phyloP scores from a whole-genome alignment of 2,113 vertebrate species.

The Poeciliopsis turrubarensis region DNA sequence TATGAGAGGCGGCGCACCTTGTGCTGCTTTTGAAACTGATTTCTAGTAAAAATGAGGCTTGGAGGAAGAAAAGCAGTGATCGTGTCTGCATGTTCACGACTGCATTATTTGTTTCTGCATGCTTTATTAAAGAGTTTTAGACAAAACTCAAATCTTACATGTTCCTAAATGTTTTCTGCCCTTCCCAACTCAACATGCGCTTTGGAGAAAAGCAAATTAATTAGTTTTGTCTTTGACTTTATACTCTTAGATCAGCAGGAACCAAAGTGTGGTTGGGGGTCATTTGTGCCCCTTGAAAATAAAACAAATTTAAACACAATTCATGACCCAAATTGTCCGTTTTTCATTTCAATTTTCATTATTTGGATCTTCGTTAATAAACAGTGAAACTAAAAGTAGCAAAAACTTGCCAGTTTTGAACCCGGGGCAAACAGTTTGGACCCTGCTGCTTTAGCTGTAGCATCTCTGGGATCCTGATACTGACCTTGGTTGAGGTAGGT shows the following conservation, averaged over 20 bases:
- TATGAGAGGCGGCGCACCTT: neutral
- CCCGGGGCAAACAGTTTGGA: too few species aligned
- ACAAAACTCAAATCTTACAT: neutral
- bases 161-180: neutral
- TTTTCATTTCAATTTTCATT: too few species aligned
- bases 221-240: neutral
- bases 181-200: neutral
- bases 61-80: neutral
- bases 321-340: too few species aligned
- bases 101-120: neutral
- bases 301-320: too few species aligned
- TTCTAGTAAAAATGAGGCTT: neutral
- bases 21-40: neutral
- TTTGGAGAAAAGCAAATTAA: neutral
- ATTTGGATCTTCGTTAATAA: too few species aligned
- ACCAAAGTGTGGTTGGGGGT: too few species aligned
- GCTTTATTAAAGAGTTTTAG: neutral
- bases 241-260: neutral
- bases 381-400: too few species aligned
- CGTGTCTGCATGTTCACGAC: neutral
- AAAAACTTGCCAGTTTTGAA: neutral
- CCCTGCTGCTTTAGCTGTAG: too few species aligned
- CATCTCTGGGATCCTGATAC: constrained; percentile 25
- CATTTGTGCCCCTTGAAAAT: too few species aligned
- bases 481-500: constrained; percentile 99